Evolutionary conservation across 2,888 invertebrate genomes (phyloP).

Genomic region (Polietes domitor): DNA sequence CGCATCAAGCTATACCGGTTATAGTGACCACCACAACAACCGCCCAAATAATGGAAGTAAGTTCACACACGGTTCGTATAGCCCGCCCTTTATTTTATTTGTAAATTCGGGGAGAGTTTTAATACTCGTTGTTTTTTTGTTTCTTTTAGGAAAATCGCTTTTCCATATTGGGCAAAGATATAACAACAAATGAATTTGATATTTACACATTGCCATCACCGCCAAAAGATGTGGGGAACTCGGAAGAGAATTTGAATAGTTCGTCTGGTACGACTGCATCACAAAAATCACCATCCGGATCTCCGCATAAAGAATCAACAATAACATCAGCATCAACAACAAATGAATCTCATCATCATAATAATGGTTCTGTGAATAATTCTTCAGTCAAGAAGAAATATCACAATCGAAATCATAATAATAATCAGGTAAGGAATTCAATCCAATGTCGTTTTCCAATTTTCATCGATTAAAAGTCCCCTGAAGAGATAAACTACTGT

Average conservation of each 20-base stretch:
- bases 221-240: conserved; percentile 61
- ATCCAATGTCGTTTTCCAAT: too few species aligned
- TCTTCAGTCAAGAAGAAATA: conserved; percentile 68
- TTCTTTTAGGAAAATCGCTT: conserved; percentile 67
- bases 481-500: too few species aligned
- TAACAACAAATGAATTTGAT: conserved; percentile 64
- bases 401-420: conserved; percentile 73
- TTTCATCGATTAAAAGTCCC: too few species aligned
- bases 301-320: conserved; percentile 56
- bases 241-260: conserved; percentile 70
- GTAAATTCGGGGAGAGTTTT: not conserved
- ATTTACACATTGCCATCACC: conserved; percentile 71
- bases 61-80: conserved; percentile 4
- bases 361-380: conserved; percentile 59
- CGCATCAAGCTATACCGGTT: conserved; percentile 70
- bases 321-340: conserved; percentile 68
- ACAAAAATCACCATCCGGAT: conserved; percentile 69
- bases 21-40: conserved; percentile 71
- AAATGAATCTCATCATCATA: conserved; percentile 52
- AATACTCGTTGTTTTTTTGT: conserved; percentile 21
- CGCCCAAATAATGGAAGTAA: conserved; percentile 70
- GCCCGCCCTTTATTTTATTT: not conserved
- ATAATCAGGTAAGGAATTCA: conserved; percentile 72
- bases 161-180: conserved; percentile 66
- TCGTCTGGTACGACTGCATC: conserved; percentile 74